Percentiles rank a stretch among this genome's conserved stretches.
Evolutionary conservation across 1,140 invertebrate genomes (phyloP).

Genomic region (Pseudomyrmex cubaensis): DNA sequence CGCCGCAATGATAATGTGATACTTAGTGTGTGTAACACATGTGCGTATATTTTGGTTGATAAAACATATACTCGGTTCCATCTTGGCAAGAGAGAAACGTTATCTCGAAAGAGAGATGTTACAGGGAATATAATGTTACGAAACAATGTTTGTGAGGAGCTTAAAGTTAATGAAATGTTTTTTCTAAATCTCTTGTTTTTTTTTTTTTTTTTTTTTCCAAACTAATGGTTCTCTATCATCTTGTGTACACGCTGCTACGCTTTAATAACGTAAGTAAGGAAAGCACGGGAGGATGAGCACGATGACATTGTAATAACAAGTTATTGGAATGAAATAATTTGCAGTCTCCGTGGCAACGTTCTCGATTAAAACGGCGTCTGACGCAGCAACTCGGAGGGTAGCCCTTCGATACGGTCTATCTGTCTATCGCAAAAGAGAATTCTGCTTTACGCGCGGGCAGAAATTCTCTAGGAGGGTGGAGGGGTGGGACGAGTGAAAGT

Average conservation of each 20-base stretch:
- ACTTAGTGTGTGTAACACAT: background rate
- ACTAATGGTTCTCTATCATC: too few species aligned
- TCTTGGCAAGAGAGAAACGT: background rate
- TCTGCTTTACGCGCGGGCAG: conserved; percentile 1
- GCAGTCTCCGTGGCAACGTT: background rate
- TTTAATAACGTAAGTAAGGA: background rate
- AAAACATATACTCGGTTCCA: background rate
- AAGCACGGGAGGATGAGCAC: background rate
- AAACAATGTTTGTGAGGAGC: background rate
- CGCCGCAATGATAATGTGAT: background rate
- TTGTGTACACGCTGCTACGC: background rate
- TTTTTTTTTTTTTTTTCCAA: too few species aligned
- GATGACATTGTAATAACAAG: background rate
- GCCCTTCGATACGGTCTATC: background rate
- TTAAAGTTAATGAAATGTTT: too few species aligned
- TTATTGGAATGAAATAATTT: conserved; percentile 14
- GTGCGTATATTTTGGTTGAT: too few species aligned
- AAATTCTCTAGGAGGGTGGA: conserved; percentile 15
- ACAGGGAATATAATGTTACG: background rate
- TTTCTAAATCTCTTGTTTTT: too few species aligned
- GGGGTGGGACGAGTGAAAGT: background rate
- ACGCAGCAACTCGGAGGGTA: background rate
- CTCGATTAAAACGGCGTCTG: conserved; percentile 18
- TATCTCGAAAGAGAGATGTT: too few species aligned
- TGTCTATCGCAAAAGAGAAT: background rate